phyloP scores from a whole-genome alignment of 1,140 invertebrate species.

The Zaprionus lachaisei region DNA sequence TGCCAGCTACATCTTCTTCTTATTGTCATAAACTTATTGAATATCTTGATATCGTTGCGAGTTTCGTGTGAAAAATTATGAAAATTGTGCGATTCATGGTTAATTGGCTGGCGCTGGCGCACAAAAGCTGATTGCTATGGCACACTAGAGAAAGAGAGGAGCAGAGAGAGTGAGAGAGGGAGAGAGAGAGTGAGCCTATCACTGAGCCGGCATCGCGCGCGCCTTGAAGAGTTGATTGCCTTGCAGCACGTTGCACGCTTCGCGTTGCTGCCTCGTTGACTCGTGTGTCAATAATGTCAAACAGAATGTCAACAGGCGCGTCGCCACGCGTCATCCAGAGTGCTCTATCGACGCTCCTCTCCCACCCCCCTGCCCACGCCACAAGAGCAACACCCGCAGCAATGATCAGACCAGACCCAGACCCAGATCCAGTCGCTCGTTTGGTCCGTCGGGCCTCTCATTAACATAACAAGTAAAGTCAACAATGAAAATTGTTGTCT shows the following conservation, averaged over 20 bases:
- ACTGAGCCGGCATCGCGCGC: constrained; percentile 24
- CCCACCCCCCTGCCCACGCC: neutral
- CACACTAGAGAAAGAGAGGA: no score
- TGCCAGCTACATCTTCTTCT: neutral
- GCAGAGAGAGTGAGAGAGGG: neutral
- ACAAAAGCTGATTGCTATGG: constrained; percentile 49
- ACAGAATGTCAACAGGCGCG: constrained; percentile 74
- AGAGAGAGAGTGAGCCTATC: constrained; percentile 9
- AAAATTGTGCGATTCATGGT: constrained; percentile 33
- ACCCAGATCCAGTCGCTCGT: constrained; percentile 20
- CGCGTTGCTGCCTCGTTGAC: constrained; percentile 43
- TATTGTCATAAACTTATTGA: constrained; percentile 74
- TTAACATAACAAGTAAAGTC: constrained; percentile 82
- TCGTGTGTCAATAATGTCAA: constrained; percentile 81
- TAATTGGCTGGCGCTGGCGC: constrained; percentile 53
- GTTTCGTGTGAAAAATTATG: constrained; percentile 46
- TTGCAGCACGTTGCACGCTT: constrained; percentile 16
- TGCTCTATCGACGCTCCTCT: constrained; percentile 17
- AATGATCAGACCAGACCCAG: constrained; percentile 31
- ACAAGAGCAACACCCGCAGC: constrained; percentile 20
- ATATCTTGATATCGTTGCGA: constrained; percentile 59
- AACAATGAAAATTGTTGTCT: constrained; percentile 82
- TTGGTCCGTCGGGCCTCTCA: constrained; percentile 53
- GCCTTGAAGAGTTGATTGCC: constrained; percentile 24
- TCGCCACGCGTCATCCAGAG: constrained; percentile 68